Percentiles rank a stretch among this genome's conserved stretches.
Evolutionary conservation across 2,113 vertebrate species (phyloP).

Genomic region (Aphelocoma coerulescens): DNA sequence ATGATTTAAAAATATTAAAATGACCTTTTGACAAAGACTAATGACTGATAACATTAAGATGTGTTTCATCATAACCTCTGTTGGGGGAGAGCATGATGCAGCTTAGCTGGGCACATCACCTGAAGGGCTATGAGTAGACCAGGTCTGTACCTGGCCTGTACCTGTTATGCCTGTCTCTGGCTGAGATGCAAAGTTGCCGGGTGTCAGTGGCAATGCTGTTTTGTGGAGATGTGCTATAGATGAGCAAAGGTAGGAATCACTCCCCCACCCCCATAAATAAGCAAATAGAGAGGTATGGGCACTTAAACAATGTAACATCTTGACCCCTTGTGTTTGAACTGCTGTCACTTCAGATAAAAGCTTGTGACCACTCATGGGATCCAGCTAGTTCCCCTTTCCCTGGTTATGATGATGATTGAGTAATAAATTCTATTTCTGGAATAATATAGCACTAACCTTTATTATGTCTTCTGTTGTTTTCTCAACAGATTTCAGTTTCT

Average conservation of each 20-base stretch:
- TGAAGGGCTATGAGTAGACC: not conserved
- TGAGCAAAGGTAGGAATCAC: not conserved
- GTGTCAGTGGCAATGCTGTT: not conserved
- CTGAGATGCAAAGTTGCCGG: not conserved
- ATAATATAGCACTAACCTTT: constrained; percentile 76
- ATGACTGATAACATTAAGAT: not conserved
- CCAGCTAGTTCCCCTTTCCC: not conserved
- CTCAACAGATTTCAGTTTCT: constrained; percentile 89
- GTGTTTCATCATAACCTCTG: not conserved
- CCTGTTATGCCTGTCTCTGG: not conserved
- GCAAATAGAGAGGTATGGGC: not conserved
- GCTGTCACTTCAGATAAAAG: not conserved
- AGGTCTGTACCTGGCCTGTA: not conserved
- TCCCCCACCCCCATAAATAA: not conserved
- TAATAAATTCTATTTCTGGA: not conserved
- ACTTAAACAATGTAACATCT: not conserved
- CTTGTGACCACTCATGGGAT: not conserved
- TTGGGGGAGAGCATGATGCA: not conserved
- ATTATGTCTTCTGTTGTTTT: constrained; percentile 91
- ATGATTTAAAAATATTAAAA: not conserved
- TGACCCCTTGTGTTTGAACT: not conserved
- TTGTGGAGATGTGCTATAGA: not conserved
- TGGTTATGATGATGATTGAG: not conserved
- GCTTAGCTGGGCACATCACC: not conserved
- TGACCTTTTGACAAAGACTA: not conserved